Percentiles rank a stretch among this genome's conserved stretches.
phyloP scores from a whole-genome alignment of 2,888 invertebrate genomes.

The Acronicta leporina region DNA sequence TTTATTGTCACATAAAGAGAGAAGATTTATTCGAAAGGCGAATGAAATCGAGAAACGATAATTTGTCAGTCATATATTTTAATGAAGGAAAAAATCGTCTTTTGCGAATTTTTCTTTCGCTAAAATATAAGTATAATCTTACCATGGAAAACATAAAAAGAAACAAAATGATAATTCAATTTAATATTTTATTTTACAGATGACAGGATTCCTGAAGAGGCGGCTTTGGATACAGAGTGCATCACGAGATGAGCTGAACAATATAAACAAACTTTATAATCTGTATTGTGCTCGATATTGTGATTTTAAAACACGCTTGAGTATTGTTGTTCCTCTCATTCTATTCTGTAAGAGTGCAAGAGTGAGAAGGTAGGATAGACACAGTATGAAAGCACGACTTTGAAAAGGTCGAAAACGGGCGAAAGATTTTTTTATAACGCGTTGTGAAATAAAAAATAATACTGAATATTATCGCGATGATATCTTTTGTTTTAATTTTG shows the following conservation, averaged over 20 bases:
- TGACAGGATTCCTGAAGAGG: constrained; percentile 86
- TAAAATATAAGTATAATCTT: no score
- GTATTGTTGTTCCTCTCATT: constrained; percentile 65
- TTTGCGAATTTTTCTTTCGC: no score
- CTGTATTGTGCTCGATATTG: constrained; percentile 73
- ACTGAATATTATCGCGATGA: constrained; percentile 74
- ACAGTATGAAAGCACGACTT: constrained; percentile 61
- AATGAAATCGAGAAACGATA: no score
- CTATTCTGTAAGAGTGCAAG: constrained; percentile 65
- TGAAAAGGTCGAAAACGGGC: constrained; percentile 68
- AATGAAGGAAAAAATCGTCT: no score
- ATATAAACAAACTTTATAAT: constrained; percentile 62
- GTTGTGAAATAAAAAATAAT: constrained; percentile 82
- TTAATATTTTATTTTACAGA: constrained; percentile 73
- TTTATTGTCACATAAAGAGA: no score
- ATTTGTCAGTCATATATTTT: no score
- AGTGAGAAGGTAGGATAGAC: constrained; percentile 59
- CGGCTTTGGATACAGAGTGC: constrained; percentile 79
- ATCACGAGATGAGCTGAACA: constrained; percentile 80
- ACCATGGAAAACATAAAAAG: no score
- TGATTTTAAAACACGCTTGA: constrained; percentile 73
- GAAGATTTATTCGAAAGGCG: no score
- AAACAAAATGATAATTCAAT: no score
- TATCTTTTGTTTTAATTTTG: constrained; percentile 60
- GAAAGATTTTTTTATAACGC: constrained; percentile 83